Evolutionary conservation across 1,140 invertebrate genomes (phyloP).

Genomic region (Saccostrea cuccullata): DNA sequence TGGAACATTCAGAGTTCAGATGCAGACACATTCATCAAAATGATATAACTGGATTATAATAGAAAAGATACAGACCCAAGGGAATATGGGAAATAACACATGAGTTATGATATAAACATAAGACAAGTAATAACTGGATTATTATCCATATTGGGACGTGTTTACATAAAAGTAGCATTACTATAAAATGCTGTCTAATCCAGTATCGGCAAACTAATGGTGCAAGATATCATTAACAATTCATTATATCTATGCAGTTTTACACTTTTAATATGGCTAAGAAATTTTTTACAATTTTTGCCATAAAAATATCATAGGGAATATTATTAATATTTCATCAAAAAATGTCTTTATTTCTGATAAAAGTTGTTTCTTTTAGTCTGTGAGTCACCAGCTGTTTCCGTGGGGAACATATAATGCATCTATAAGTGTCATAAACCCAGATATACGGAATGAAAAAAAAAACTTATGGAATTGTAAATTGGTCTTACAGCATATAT

Average conservation of each 20-base stretch:
- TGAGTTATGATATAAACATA: constrained; percentile 25
- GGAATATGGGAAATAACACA: constrained; percentile 17
- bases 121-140: background rate
- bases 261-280: background rate
- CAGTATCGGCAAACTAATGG: background rate
- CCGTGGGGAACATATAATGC: background rate
- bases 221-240: background rate
- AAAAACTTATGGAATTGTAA: background rate
- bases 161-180: constrained; percentile 1
- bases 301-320: constrained; percentile 29
- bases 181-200: background rate
- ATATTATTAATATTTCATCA: constrained; percentile 27
- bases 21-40: background rate
- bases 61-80: background rate
- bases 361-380: background rate
- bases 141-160: background rate
- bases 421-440: background rate
- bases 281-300: constrained; percentile 15
- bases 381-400: background rate
- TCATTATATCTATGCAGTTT: constrained; percentile 24
- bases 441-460: background rate
- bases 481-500: background rate
- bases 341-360: background rate
- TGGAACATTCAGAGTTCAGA: background rate
- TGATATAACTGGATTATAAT: background rate